Evolutionary conservation across 2,797 vertebrate genomes (phyloP).

Genomic region (Platyrinchus mystaceus): DNA sequence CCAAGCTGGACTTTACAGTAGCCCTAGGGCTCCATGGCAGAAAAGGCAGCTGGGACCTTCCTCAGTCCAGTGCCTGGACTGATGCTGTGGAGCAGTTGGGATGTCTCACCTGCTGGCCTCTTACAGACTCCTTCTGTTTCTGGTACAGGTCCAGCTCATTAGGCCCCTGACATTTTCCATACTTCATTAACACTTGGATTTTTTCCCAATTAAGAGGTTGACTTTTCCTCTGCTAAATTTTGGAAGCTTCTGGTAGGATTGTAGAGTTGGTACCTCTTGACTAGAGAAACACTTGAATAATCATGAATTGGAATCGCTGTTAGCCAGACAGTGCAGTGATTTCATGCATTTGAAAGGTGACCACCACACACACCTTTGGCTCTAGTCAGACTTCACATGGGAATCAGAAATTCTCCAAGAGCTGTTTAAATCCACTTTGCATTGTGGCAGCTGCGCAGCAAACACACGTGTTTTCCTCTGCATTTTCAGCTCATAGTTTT

Average conservation of each 20-base stretch:
- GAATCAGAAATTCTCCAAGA: not conserved
- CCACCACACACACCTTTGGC: not conserved
- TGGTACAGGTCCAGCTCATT: not conserved
- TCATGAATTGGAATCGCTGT: not conserved
- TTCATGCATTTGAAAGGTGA: not conserved
- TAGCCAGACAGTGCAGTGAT: not conserved
- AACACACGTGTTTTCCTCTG: not conserved
- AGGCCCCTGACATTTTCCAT: not conserved
- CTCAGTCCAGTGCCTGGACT: not conserved
- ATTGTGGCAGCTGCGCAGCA: not conserved
- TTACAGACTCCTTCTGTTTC: not conserved
- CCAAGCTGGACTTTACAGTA: not conserved
- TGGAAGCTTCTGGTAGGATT: not conserved
- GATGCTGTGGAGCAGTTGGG: not conserved
- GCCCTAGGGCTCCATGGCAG: not conserved
- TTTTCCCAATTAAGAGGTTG: not conserved
- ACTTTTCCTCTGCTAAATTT: not conserved
- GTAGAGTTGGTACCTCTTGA: not conserved
- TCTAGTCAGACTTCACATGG: not conserved
- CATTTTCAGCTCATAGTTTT: not conserved
- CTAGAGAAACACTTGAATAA: not conserved
- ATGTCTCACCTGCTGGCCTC: not conserved
- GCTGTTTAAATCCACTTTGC: not conserved
- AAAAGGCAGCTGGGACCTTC: not conserved
- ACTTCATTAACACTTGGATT: accelerated